phyloP scores from a whole-genome alignment of 2,797 vertebrate species.

The Euphonia xanthogaster region DNA sequence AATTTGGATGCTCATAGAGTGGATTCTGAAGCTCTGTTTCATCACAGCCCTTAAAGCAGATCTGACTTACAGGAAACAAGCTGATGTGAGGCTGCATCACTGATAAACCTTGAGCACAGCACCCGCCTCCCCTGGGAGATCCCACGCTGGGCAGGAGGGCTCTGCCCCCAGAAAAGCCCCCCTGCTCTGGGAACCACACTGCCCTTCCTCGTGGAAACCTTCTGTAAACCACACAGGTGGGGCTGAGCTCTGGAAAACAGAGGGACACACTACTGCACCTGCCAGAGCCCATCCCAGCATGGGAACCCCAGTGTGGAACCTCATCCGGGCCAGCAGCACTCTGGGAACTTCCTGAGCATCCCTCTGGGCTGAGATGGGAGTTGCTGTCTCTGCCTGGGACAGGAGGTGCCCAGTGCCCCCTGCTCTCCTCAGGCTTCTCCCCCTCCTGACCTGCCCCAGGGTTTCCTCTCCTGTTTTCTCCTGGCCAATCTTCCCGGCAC shows the following conservation, averaged over 20 bases:
- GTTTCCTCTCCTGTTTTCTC: background rate
- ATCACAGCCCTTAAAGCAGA: conserved; percentile 70
- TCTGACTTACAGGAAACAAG: conserved; percentile 80
- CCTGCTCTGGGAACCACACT: background rate
- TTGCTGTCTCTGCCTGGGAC: background rate
- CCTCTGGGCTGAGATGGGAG: accelerated
- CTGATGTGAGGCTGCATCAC: conserved; percentile 67
- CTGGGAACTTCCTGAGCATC: background rate
- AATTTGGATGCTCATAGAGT: conserved; percentile 78
- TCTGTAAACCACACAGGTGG: accelerated
- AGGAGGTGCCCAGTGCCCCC: background rate
- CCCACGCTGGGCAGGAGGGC: accelerated
- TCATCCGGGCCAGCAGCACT: background rate
- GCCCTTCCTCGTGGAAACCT: background rate
- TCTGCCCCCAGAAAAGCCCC: background rate
- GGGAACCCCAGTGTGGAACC: accelerated
- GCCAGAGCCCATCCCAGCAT: background rate
- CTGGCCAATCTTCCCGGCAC: background rate
- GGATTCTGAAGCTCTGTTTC: conserved; percentile 63
- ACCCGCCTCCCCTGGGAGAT: background rate
- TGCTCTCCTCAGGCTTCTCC: background rate
- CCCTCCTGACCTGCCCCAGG: background rate
- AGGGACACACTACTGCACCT: accelerated
- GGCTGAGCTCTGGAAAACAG: background rate
- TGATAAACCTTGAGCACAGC: conserved; percentile 45